Conservation (phyloP, 2,113 vertebrate species). For the Aix galericulata region DNA sequence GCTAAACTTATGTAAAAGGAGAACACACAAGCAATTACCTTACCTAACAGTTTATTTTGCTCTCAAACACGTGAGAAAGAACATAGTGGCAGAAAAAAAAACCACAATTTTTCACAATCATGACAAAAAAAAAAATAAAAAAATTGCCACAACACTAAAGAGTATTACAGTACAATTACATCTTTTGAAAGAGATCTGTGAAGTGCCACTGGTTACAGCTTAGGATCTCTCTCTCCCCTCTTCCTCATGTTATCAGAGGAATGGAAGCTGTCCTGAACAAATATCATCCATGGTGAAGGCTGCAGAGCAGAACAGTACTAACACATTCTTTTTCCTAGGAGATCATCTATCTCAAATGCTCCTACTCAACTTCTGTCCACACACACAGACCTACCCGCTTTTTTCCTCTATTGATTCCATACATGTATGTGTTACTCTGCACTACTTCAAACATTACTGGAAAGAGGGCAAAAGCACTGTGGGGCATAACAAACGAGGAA, state of each 20-base stretch:
- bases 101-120: not conserved
- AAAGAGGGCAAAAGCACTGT: not conserved
- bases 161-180: not conserved
- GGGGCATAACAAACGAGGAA: not conserved
- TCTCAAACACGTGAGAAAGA: not conserved
- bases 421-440: not conserved
- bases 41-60: not conserved
- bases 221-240: not conserved
- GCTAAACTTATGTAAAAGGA: not conserved
- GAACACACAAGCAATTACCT: not conserved
- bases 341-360: not conserved
- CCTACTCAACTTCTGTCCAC: no score
- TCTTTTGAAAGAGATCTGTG: not conserved
- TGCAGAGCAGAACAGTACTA: not conserved
- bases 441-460: not conserved
- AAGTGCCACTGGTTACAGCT: rapidly evolving
- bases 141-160: not conserved
- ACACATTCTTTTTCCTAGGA: not conserved
- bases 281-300: not conserved
- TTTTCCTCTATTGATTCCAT: not conserved
- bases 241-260: not conserved
- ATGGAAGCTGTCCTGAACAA: not conserved
- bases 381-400: not conserved
- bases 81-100: not conserved
- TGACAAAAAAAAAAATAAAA: not conserved